Base-by-base conservation (phyloP, 1,140 invertebrate genomes). In the Pseudomyrmex flavicornis region DNA sequence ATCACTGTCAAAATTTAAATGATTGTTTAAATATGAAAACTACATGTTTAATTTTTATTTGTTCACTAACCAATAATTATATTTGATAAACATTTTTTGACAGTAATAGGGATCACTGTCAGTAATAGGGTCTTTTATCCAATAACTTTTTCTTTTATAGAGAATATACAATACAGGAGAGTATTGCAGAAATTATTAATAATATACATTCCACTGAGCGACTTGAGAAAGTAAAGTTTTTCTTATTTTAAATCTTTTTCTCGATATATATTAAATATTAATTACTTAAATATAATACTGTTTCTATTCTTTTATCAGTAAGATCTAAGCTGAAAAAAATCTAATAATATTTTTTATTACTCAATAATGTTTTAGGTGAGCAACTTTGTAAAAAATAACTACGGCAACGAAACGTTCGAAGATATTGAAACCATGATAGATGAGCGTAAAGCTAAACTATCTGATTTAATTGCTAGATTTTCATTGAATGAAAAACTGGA, bases 331-430 rank as follows among this genome's bases (percentile, higher is more conserved):
- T 35, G 5, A 35, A 0, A 35, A 35, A 5, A 0, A 35, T 35
- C 35, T 35, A 72, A 20, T 13, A 56, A 61, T 9, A 73, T 59
- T 59, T 17, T 13, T 48, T 46, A 54, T 76, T n/a, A 69, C 48
- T 48, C 48, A 26, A 0, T 26, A 26, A 4, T 26, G 1, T 79
- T 69, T 35, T 46, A 79, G 76, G 17, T 79, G 26, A 59, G 2
- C 2, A 44, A 69, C 7, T 69, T 69, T 10, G 44, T 48, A 7
- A 48, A 59, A 69, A 79, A 1, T 69, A 17, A 69, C 9, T 69
- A n/a, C 15, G 9, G 59, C 8, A 17, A 35, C 0, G 0, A n/a
- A 65, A 0, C 4, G 20, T 13, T 7, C 1, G 1, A n/a, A 69
- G 0, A 13, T 8, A 2, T 68, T 22, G 4, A 79, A 56, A 1